Conservation (phyloP, 1,140 invertebrate species). For the Scaptomyza montana region DNA sequence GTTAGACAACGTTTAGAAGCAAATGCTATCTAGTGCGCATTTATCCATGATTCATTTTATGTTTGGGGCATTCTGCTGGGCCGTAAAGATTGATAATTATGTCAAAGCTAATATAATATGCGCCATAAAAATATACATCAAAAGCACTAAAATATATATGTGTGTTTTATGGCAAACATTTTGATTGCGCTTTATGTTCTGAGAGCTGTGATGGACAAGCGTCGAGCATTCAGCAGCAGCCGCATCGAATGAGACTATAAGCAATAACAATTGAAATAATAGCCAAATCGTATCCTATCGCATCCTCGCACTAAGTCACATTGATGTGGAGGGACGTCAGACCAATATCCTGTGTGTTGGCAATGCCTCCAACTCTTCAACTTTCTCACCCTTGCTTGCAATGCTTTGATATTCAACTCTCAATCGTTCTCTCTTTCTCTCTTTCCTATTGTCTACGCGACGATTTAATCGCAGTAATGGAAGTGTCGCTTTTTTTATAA, state of each 20-base stretch:
- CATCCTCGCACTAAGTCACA: slow-evolving; percentile 23
- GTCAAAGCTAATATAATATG: slow-evolving; percentile 70
- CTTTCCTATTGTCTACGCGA: slow-evolving; percentile 23
- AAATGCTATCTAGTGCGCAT: slow-evolving; percentile 1
- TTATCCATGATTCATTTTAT: slow-evolving; percentile 64
- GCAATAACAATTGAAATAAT: slow-evolving; percentile 81
- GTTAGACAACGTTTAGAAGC: background rate
- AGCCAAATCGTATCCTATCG: slow-evolving; percentile 60
- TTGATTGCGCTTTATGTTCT: slow-evolving; percentile 34
- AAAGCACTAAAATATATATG: slow-evolving; percentile 31
- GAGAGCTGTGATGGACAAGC: slow-evolving; percentile 38
- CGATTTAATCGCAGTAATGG: slow-evolving; percentile 80
- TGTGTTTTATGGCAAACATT: slow-evolving; percentile 44
- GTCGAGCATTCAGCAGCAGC: background rate
- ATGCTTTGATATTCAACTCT: slow-evolving; percentile 5
- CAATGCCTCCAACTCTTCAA: slow-evolving; percentile 21
- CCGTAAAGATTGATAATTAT: slow-evolving; percentile 80
- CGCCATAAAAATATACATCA: slow-evolving; percentile 72
- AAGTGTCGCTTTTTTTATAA: slow-evolving; percentile 72
- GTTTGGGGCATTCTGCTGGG: slow-evolving; percentile 49
- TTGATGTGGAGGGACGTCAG: slow-evolving; percentile 35
- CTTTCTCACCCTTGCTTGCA: background rate
- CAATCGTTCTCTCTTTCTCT: background rate
- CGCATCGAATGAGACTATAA: slow-evolving; percentile 74
- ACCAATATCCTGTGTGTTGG: slow-evolving; percentile 36